Percentiles rank a stretch among this genome's conserved stretches.
These are phyloP conservation scores for Drosophila grimshawi DNA, from an alignment of 1,140 invertebrate species.

Conservation along the genomic window DNA sequence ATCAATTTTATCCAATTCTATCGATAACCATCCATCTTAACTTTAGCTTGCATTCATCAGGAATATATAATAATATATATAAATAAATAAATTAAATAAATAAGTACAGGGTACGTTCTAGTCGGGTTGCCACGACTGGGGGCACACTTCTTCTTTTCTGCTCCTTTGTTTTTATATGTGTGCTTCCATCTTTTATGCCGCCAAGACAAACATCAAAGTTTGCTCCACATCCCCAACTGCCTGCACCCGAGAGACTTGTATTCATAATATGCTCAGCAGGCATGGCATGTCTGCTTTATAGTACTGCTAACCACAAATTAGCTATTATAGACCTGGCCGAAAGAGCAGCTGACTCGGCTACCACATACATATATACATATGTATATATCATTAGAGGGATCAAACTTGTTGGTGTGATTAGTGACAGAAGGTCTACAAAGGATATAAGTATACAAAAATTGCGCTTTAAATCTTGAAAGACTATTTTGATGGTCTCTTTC, in stretches of 20 bases:
- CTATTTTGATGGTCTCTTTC: too few species aligned
- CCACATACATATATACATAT: too few species aligned
- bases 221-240: background rate
- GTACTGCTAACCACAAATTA: background rate
- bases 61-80: too few species aligned
- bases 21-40: background rate
- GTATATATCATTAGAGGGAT: too few species aligned
- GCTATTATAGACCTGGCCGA: background rate
- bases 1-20: background rate
- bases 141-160: background rate
- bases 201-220: slow-evolving; percentile 1
- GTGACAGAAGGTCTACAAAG: too few species aligned
- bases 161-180: background rate
- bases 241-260: background rate
- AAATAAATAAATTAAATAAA: too few species aligned
- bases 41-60: too few species aligned
- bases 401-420: too few species aligned
- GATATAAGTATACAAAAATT: too few species aligned
- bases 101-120: background rate
- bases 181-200: background rate
- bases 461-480: too few species aligned
- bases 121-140: background rate
- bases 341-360: background rate
- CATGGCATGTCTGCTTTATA: background rate
- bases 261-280: background rate